Evolutionary conservation across 2,888 invertebrate genomes (phyloP).

Genomic region (Tenthredo notha): DNA sequence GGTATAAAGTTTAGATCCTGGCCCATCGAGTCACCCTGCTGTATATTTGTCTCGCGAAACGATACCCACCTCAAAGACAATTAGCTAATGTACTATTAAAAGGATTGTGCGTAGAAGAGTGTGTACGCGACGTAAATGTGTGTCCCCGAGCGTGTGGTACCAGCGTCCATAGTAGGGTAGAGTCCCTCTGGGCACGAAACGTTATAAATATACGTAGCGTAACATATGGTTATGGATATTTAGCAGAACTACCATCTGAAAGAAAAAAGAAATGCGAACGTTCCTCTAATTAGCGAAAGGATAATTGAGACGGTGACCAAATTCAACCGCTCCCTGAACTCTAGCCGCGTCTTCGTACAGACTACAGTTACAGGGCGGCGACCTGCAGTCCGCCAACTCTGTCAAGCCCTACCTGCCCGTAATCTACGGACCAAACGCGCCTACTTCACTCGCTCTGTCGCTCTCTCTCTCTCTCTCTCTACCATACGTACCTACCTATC

Average conservation of each 20-base stretch:
- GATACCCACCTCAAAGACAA: slow-evolving; percentile 38
- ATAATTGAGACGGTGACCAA: slow-evolving; percentile 45
- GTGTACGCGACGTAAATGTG: neutral
- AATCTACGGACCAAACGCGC: slow-evolving; percentile 52
- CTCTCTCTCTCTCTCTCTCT: slow-evolving; percentile 48
- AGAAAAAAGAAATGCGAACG: neutral
- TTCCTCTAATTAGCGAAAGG: slow-evolving; percentile 36
- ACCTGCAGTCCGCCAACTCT: slow-evolving; percentile 44
- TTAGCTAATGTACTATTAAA: slow-evolving; percentile 52
- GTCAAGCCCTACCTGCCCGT: slow-evolving; percentile 51
- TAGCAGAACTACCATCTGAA: neutral
- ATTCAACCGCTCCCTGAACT: slow-evolving; percentile 36
- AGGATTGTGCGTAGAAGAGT: slow-evolving; percentile 47
- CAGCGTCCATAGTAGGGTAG: neutral
- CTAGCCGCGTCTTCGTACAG: slow-evolving; percentile 23
- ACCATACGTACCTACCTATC: slow-evolving; percentile 54
- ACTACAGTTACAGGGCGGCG: slow-evolving; percentile 43
- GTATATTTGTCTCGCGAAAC: neutral
- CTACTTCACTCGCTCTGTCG: slow-evolving; percentile 43
- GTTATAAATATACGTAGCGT: slow-evolving; percentile 14
- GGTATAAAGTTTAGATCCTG: neutral
- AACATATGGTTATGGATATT: neutral
- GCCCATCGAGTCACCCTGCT: neutral
- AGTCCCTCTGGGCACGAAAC: slow-evolving; percentile 29
- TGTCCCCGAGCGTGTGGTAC: slow-evolving; percentile 12